Evolutionary conservation across 1,140 invertebrate species (phyloP).

Genomic region (Pygmarrhopalites habei): DNA sequence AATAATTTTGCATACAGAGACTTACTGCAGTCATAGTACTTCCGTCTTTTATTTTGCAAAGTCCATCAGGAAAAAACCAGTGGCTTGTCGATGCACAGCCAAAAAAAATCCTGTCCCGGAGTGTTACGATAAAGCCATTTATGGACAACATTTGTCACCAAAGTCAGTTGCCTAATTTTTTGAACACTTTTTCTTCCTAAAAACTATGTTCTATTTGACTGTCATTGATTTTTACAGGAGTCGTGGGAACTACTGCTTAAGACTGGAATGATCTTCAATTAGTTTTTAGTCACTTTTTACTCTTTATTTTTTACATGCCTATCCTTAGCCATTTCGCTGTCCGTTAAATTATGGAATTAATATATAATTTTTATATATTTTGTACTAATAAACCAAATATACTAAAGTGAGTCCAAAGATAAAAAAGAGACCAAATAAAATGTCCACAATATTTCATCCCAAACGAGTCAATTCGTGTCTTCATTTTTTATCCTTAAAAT

Average conservation of each 20-base stretch:
- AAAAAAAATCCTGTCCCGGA: neutral
- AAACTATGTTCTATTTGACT: neutral
- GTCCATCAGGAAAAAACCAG: neutral
- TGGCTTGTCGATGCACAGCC: neutral
- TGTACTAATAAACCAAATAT: no score
- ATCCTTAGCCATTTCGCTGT: no score
- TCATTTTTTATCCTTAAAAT: no score
- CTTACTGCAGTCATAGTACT: slow-evolving; percentile 13
- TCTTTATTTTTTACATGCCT: no score
- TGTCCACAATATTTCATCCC: no score
- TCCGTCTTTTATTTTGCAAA: slow-evolving; percentile 4
- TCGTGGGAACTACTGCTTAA: slow-evolving; percentile 26
- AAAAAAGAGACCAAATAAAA: no score
- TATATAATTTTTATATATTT: no score
- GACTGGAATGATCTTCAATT: no score
- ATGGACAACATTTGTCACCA: neutral
- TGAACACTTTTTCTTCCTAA: neutral
- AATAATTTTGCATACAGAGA: neutral
- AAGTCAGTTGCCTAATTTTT: neutral
- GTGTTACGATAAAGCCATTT: neutral
- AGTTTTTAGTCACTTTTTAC: no score
- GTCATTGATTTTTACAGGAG: slow-evolving; percentile 23
- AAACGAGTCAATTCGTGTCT: no score
- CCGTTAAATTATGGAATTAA: no score
- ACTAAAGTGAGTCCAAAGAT: no score